Base-by-base conservation (phyloP, 2,888 invertebrate genomes). In the Ypsolopha scabrella region DNA sequence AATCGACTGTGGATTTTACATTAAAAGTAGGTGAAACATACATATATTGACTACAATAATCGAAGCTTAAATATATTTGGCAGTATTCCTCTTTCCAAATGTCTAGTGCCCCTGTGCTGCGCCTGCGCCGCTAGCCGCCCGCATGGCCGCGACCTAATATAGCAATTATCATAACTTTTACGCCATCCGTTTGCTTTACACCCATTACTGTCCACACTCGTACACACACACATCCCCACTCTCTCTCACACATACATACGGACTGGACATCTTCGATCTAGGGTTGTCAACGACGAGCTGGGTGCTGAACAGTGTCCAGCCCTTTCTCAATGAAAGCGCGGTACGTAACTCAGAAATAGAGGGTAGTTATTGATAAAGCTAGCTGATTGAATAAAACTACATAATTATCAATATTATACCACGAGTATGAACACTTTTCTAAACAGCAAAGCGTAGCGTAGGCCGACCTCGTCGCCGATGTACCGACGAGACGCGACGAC, bases 141-240 rank as follows among this genome's bases (percentile, higher is more conserved):
- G 65, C 80, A 77, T 78, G 67, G 41, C 10, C 24, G 24, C 58
- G 58, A 62, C 59, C 70, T 75, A 73, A 72, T 74, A 63, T 64
- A 72, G 72, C 73, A 76, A 80, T 81, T 80, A 81, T 70, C 61
- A 72, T 69, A 69, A 70, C 70, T 70, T 61, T 55, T 67, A 77
- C 77, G 77, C 78, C 70, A 65, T 72, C 75, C 75, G 70, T 66
- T 76, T 74, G 72, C 55, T 59, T 48, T 58, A 41, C 44, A 57
- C 51, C 64, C 70, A 66, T 68, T 65, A 67, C 66, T 66, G 72
- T 67, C 69, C 64, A 51, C 60, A 54, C 56, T 41, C 48, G 49
- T 53, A 37, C 45, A 33, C 33, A 9, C 34, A 45, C 33, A n/a
- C 43, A 11, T 11, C 2, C 9, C 0, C 11, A 8, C 11, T 69